Conservation (phyloP, 2,797 vertebrate species). For the Lepidocolaptes lacrymiger region DNA sequence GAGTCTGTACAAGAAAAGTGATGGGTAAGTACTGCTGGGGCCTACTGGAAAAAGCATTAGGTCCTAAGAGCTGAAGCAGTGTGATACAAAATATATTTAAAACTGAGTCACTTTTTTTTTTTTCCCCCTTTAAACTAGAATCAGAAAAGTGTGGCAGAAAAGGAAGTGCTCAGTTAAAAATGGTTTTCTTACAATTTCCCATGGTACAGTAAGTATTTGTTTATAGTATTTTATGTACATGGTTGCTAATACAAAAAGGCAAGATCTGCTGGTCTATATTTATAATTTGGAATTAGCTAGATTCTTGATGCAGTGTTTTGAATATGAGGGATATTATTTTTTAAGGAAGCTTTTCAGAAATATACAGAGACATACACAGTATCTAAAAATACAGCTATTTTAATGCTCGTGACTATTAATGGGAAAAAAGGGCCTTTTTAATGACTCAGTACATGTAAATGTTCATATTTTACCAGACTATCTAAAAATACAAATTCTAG, state of each 20-base stretch:
- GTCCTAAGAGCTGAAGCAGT: not conserved
- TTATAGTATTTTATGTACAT: constrained; percentile 56
- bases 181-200: constrained; percentile 98
- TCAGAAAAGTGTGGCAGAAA: constrained; percentile 99
- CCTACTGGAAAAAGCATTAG: not conserved
- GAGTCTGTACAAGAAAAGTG: constrained; percentile 94
- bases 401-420: constrained; percentile 12
- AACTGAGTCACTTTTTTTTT: not conserved
- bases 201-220: constrained; percentile 90
- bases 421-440: not conserved
- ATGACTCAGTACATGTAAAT: not conserved
- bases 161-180: constrained; percentile 97
- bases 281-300: constrained; percentile 38
- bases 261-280: constrained; percentile 55
- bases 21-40: constrained; percentile 83
- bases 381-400: not conserved
- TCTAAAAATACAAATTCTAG: not conserved
- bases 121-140: constrained; percentile 72
- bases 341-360: constrained; percentile 22
- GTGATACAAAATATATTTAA: not conserved
- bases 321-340: not conserved
- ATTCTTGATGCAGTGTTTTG: not conserved
- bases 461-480: not conserved
- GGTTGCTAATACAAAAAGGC: constrained; percentile 53
- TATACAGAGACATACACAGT: not conserved